phyloP scores from a whole-genome alignment of 2,888 invertebrate genomes.

The Sinelater perroti region DNA sequence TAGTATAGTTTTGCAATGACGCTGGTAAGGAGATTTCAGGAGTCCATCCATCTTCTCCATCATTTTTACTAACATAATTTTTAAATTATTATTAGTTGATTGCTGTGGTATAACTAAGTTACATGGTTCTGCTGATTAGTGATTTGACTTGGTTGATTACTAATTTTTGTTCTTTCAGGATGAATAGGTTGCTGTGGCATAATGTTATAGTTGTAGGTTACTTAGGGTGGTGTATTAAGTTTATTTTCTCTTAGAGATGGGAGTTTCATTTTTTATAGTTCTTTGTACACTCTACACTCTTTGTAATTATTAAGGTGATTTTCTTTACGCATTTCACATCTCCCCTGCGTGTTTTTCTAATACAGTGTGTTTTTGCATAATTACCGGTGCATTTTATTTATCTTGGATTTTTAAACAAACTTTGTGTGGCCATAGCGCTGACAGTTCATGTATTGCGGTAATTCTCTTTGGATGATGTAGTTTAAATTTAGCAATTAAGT shows the following conservation, averaged over 20 bases:
- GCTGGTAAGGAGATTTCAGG: slow-evolving; percentile 19
- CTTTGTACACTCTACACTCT: slow-evolving; percentile 15
- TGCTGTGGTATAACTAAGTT: background rate
- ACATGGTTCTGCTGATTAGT: background rate
- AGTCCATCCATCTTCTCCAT: slow-evolving; percentile 13
- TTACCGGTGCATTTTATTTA: slow-evolving; percentile 39
- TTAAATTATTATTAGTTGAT: slow-evolving; percentile 10
- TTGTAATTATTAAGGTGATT: slow-evolving; percentile 27
- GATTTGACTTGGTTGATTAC: background rate
- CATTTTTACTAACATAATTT: slow-evolving; percentile 16
- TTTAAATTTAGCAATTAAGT: slow-evolving; percentile 1
- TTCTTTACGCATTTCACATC: slow-evolving; percentile 15
- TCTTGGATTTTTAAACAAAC: slow-evolving; percentile 21
- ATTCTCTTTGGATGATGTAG: background rate
- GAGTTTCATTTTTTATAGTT: slow-evolving; percentile 8
- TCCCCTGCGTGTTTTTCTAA: background rate
- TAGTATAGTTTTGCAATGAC: slow-evolving; percentile 32
- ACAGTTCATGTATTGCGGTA: slow-evolving; percentile 27
- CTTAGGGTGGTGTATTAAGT: background rate
- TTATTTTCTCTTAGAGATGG: slow-evolving; percentile 2
- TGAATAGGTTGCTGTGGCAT: background rate
- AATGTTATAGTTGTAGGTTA: background rate
- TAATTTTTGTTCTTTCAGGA: background rate
- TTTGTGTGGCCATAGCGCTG: slow-evolving; percentile 30
- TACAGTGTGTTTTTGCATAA: slow-evolving; percentile 26